Conservation (phyloP, 1,140 invertebrate species). For the Parasteatoda tepidariorum region DNA sequence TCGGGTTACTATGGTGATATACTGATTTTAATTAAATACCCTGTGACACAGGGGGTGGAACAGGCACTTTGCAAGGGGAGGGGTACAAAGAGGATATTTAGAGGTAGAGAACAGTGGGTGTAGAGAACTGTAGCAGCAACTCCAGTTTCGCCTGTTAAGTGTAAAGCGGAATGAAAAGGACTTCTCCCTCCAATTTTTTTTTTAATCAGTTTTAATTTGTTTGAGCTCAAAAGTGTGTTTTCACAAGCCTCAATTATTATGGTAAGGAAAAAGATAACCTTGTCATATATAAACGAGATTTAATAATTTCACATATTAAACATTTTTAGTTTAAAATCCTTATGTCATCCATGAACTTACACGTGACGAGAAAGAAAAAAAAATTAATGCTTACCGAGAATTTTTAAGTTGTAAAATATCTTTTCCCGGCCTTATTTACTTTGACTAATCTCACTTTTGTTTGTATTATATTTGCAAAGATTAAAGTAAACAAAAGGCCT, state of each 20-base stretch:
- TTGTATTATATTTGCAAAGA: too few relatives aligned
- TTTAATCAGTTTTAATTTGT: neutral
- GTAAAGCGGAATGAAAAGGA: neutral
- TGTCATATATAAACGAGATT: too few relatives aligned
- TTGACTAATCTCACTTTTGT: too few relatives aligned
- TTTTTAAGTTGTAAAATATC: too few relatives aligned
- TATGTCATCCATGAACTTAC: too few relatives aligned
- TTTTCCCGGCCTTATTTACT: too few relatives aligned
- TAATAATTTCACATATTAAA: too few relatives aligned
- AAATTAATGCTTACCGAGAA: too few relatives aligned
- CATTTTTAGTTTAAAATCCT: too few relatives aligned
- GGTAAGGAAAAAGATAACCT: neutral
- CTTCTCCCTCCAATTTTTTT: neutral
- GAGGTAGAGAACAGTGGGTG: neutral
- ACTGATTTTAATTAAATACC: constrained; percentile 59
- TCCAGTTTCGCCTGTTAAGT: neutral
- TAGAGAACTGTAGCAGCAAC: neutral
- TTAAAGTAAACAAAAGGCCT: too few relatives aligned
- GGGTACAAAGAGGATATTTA: neutral
- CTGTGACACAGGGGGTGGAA: neutral
- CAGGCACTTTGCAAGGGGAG: neutral
- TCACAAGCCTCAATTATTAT: neutral
- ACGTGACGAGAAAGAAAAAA: too few relatives aligned
- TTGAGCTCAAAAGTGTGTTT: neutral
- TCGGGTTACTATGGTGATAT: constrained; percentile 55